phyloP scores from a whole-genome alignment of 2,113 vertebrate species.

The Ageneiosus marmoratus region DNA sequence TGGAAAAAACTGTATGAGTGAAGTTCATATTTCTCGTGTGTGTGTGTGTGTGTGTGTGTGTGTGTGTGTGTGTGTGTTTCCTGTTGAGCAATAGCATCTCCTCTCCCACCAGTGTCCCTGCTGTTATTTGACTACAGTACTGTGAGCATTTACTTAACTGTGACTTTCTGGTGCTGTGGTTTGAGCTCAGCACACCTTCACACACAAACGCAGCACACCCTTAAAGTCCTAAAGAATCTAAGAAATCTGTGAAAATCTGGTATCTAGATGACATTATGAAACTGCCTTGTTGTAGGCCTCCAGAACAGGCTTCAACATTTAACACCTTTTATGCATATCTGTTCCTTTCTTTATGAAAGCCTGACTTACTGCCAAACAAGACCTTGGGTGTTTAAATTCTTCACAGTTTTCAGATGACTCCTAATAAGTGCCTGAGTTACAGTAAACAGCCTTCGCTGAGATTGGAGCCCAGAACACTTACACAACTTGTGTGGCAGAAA shows the following conservation, averaged over 20 bases:
- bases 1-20: conserved; percentile 14
- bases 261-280: neutral
- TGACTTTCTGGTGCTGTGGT: conserved; percentile 13
- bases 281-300: neutral
- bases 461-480: neutral
- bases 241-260: neutral
- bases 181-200: neutral
- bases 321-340: neutral
- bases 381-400: neutral
- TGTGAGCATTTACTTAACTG: conserved; percentile 12
- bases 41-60: neutral
- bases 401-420: neutral
- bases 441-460: conserved; percentile 2
- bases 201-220: neutral
- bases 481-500: conserved; percentile 10
- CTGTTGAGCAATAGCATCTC: conserved; percentile 46
- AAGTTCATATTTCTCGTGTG: neutral
- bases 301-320: neutral
- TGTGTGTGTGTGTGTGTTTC: conserved; percentile 22
- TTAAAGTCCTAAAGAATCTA: neutral
- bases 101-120: conserved; percentile 14
- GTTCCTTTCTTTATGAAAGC: neutral
- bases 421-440: neutral
- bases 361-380: neutral
- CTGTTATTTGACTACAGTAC: conserved; percentile 6